These are phyloP conservation scores for Euura saliciscinereae DNA, from an alignment of 1,140 invertebrate genomes.

Conservation along the genomic window DNA sequence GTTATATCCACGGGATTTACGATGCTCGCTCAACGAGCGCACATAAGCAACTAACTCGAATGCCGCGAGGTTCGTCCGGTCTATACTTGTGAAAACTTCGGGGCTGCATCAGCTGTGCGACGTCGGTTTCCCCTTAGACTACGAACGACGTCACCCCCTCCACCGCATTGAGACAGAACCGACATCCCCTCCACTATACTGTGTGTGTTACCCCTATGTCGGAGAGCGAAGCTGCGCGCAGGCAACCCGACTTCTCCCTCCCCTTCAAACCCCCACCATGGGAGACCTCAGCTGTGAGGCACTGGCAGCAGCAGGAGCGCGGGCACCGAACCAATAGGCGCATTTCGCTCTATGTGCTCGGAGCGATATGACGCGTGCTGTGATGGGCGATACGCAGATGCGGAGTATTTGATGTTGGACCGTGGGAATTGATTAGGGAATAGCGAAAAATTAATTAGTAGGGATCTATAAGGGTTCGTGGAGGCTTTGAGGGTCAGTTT, in stretches of 20 bases:
- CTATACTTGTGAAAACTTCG: slow-evolving; percentile 40
- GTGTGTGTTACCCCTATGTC: too few species aligned
- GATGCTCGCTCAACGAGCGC: slow-evolving; percentile 53
- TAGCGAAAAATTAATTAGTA: too few species aligned
- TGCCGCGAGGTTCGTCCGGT: slow-evolving; percentile 27
- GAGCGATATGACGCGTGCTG: too few species aligned
- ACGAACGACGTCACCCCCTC: slow-evolving; percentile 22
- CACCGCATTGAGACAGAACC: slow-evolving; percentile 26
- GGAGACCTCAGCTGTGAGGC: background rate
- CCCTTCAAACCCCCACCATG: slow-evolving; percentile 17
- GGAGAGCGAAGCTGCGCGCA: too few species aligned
- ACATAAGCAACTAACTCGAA: slow-evolving; percentile 55
- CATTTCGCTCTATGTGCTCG: background rate
- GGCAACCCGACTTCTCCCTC: background rate
- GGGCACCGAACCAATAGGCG: background rate
- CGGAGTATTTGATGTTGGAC: too few species aligned
- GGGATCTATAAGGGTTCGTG: too few species aligned
- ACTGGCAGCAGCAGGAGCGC: background rate
- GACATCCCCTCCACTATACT: slow-evolving; percentile 15
- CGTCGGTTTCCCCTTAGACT: slow-evolving; percentile 27
- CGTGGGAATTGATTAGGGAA: too few species aligned
- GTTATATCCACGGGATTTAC: slow-evolving; percentile 16
- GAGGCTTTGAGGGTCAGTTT: too few species aligned
- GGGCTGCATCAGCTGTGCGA: slow-evolving; percentile 51
- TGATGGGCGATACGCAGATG: too few species aligned